Base-by-base conservation (phyloP, 2,113 vertebrate genomes). In the Lepus americanus region DNA sequence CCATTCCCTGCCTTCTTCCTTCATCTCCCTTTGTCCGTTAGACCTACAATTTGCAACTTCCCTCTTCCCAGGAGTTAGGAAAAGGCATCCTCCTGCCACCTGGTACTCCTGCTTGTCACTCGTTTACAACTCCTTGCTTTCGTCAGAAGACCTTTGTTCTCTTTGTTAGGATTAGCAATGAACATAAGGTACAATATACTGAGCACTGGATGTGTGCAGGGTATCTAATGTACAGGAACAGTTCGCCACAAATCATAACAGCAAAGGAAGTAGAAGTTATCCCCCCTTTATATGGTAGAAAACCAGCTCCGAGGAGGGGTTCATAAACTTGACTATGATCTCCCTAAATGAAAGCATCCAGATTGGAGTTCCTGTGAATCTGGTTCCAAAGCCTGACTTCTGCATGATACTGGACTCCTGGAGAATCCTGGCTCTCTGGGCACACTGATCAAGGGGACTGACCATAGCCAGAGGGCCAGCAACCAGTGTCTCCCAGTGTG, bases 1-100 rank as follows among this genome's bases (percentile, higher is more conserved):
- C 14, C 14, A 17, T 59, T 2, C 6, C 36, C 4, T 7, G 0
- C 0, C 55, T 51, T 1, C 0, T 9, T 49, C 66, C 44, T 33
- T 55, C 2, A 5, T 19, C 27, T 59, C 10, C 51, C 5, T 22
- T 13, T 23, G 4, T 51, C 66, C 31, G 23, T 36, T 61, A 39
- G 59, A 73, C 74, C 49, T 49, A 0, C 67, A 39, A 36, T 55
- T 55, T 55, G 10, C 27, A 27, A 25, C 66, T 49, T 19, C 31
- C 44, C 20, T 80, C 33, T 73, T 53, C 29, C 59, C 19, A 11
- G 9, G 44, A 64, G 12, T 14, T 8, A 2, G 17, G 9, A 39
- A 49, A 25, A 59, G 44, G 17, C 19, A 16, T 33, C 22, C 29
- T 89, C 22, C 64, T 12, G 33, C 12, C 33, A 59, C 31, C 36